Percentiles rank a stretch among this genome's conserved stretches.
phyloP scores from a whole-genome alignment of 2,113 vertebrate genomes.

The Girardinichthys multiradiatus region DNA sequence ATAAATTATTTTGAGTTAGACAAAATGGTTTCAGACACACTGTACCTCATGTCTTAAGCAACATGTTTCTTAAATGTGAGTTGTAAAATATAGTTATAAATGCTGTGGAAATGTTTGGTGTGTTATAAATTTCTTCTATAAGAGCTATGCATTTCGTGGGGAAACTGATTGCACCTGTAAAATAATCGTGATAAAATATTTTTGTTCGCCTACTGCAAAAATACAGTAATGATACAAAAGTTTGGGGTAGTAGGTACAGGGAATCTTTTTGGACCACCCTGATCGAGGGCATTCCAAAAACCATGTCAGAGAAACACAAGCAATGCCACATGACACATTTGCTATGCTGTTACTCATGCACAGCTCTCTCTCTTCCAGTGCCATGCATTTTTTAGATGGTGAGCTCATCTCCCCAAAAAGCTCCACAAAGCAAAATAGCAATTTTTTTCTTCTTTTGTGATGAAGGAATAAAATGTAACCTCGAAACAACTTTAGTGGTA shows the following conservation, averaged over 20 bases:
- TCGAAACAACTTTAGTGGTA: constrained; percentile 12
- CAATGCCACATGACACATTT: constrained; percentile 41
- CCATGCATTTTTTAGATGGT: constrained; percentile 66
- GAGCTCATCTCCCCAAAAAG: constrained; percentile 55
- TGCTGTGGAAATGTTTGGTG: too few relatives aligned
- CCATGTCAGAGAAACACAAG: constrained; percentile 45
- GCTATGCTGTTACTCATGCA: constrained; percentile 45
- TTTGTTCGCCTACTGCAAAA: not conserved
- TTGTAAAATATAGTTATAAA: too few relatives aligned
- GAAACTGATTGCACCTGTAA: not conserved
- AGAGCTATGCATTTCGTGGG: not conserved
- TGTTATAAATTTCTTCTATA: too few relatives aligned
- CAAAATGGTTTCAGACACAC: too few relatives aligned
- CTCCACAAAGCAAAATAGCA: constrained; percentile 12
- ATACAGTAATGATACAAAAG: constrained; percentile 12
- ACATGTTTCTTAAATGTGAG: too few relatives aligned
- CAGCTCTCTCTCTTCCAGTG: constrained; percentile 29
- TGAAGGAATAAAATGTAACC: constrained; percentile 45
- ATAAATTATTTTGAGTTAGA: too few relatives aligned
- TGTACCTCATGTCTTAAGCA: too few relatives aligned
- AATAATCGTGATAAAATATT: not conserved
- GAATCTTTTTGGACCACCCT: constrained; percentile 16
- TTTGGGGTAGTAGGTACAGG: constrained; percentile 10
- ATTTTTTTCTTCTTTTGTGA: constrained; percentile 26
- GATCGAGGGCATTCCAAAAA: constrained; percentile 33